Evolutionary conservation across 2,888 invertebrate genomes (phyloP), one percentile per base, ranked within the genome.

Genomic region (Leptothorax acervorum): DNA sequence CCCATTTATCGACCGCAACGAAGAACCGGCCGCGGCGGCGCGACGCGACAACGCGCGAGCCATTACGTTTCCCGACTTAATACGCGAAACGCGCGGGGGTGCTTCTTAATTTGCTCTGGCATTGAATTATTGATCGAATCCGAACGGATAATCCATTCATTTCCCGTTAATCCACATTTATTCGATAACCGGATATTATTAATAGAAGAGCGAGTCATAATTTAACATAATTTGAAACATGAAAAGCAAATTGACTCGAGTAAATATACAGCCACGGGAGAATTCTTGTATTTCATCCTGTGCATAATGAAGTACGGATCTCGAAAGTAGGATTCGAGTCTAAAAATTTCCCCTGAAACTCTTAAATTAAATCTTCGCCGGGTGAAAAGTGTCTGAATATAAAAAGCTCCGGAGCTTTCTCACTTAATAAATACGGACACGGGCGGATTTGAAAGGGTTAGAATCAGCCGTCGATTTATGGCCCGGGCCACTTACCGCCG

Each of bases 1-100:
- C 71, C 79, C 79, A 81, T 48, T 81, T 81, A 81, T 81, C 79
- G 79, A 79, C 35, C 79, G 35, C 18, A 42, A 1, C 57, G 79
- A 70, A 60, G 70, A 81, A 81, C 57, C 70, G 42, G 18, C 45
- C 23, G 23, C 23, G 23, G 23, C 23, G 23, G 48, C 18, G 35
- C 35, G 35, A 39, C 48, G 60, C 79, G 71, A 71, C 79, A 71
- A 81, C 60, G 60, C 51, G 39, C 75, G 51, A 11, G 11, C 48
- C 71, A 81, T 70, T 71, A 81, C 60, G 18, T 81, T 81, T 39
- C 35, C 66, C 71, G 48, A 81, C 48, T 79, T 71, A 79, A 81
- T 81, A 51, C 71, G 42, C 39, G 60, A 81, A 39, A 70, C 60
- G 60, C 3, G n/a, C 28, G 31, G 12, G 28, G 48, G 12, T 45